phyloP scores from a whole-genome alignment of 2,888 invertebrate species.

The Endotricha flammealis region DNA sequence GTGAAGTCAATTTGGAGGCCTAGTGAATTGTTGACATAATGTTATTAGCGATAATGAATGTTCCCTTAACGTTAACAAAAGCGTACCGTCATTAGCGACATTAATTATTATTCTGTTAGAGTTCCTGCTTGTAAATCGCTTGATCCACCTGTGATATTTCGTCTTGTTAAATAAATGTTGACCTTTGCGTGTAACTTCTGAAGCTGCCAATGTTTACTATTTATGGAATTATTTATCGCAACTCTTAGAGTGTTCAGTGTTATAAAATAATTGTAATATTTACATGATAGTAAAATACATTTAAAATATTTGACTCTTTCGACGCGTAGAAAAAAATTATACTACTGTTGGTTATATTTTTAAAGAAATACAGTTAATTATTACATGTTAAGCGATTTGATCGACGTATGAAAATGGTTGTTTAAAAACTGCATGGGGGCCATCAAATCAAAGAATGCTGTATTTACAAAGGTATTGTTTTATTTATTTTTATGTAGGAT shows the following conservation, averaged over 20 bases:
- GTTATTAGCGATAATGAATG: constrained; percentile 30
- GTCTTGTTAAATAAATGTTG: constrained; percentile 48
- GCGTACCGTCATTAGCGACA: constrained; percentile 33
- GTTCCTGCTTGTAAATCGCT: constrained; percentile 74
- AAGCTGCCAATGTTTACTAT: constrained; percentile 49
- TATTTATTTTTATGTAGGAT: constrained; percentile 12
- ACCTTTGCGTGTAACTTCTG: constrained; percentile 44
- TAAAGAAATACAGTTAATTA: constrained; percentile 10
- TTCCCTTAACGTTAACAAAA: constrained; percentile 37
- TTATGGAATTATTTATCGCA: constrained; percentile 32
- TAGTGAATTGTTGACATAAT: constrained; percentile 53
- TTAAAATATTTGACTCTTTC: constrained; percentile 21
- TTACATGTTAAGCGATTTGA: constrained; percentile 8
- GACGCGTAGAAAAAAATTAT: constrained; percentile 30
- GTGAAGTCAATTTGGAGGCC: constrained; percentile 67
- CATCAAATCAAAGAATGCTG: constrained; percentile 66
- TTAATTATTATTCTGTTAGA: constrained; percentile 51
- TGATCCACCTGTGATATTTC: constrained; percentile 72
- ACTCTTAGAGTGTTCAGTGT: constrained; percentile 53
- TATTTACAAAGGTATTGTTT: constrained; percentile 51
- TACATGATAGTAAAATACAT: constrained; percentile 19
- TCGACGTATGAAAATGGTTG: constrained; percentile 26
- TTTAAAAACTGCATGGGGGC: constrained; percentile 66
- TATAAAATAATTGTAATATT: constrained; percentile 31
- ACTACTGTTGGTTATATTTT: constrained; percentile 22